Base-by-base conservation (phyloP, 2,888 invertebrate genomes). In the Entomobrya multifasciata region DNA sequence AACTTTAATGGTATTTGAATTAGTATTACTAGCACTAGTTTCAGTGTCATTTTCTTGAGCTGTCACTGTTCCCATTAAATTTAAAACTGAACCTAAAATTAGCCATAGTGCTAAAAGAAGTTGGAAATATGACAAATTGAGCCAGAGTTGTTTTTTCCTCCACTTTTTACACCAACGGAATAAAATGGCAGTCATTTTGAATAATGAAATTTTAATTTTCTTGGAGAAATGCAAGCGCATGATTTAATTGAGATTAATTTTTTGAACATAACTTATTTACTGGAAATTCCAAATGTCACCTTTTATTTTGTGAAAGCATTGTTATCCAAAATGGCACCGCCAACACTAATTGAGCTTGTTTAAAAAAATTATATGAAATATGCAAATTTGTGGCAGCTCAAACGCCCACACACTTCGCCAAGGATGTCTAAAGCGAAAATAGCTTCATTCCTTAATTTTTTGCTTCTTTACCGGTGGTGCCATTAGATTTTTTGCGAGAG, bases 181-280 rank as follows among this genome's bases (percentile, higher is more conserved):
- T 15, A 67, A 74, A 30, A 74, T 74, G 49, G 36, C 49, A 52
- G 25, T 27, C 74, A 74, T 74, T 52, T 74, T 74, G 25, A 67
- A 67, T 36, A 57, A 57, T 10, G 11, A 22, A 15, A 49, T 49
- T 49, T n/a, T 30, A 36, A 15, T 17, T 30, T 49, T 4, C 8
- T 36, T 36, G 4, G n/a, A n/a, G n/a, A n/a, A n/a, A 36, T 49
- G 49, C 49, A 49, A 49, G 49, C 49, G 17, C 17, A 17, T 22
- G 22, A 22, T 25, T 22, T 3, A 10, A 57, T 8, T 52, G 52
- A n/a, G n/a, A n/a, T n/a, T n/a, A n/a, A n/a, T n/a, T n/a, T n/a
- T n/a, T n/a, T n/a, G n/a, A n/a, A n/a, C n/a, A n/a, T n/a, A n/a
- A n/a, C n/a, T n/a, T n/a, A n/a, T n/a, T n/a, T n/a, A n/a, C n/a